A percentile compares a stretch with the other conserved stretches of the same genome.
These are phyloP conservation scores for Sebastes itinus DNA, from an alignment of 2,797 vertebrate genomes.

Conservation along the genomic window DNA sequence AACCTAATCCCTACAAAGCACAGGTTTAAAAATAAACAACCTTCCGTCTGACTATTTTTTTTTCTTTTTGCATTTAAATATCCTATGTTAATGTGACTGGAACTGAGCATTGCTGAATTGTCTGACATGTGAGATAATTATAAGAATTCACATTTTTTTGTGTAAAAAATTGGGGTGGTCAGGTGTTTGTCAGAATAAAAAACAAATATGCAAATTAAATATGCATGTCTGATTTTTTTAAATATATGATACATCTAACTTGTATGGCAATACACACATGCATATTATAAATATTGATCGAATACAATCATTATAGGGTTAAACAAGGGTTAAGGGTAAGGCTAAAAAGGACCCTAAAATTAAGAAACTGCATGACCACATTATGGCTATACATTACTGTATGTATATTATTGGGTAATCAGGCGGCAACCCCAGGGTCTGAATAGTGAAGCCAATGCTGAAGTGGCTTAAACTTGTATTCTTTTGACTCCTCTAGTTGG, in stretches of 20 bases:
- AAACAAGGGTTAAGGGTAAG: too few species aligned
- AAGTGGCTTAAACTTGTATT: too few species aligned
- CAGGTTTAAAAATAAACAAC: conserved; percentile 26
- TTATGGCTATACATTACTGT: neutral
- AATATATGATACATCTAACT: neutral
- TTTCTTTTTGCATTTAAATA: neutral
- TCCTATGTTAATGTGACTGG: neutral
- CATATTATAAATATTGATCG: neutral
- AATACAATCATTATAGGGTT: neutral
- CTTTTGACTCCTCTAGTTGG: too few species aligned
- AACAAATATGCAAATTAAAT: neutral
- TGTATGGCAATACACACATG: neutral
- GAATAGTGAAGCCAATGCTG: too few species aligned
- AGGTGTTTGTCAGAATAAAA: neutral
- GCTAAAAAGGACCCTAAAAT: neutral
- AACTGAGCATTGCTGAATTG: neutral
- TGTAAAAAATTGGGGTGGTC: neutral
- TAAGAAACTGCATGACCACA: neutral
- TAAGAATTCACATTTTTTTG: neutral
- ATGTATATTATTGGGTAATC: neutral
- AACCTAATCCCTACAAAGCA: conserved; percentile 27
- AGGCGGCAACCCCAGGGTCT: too few species aligned
- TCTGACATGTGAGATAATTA: neutral
- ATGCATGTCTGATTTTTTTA: neutral
- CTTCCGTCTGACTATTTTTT: neutral